These are phyloP conservation scores for Liasis olivaceus DNA, from an alignment of 2,797 vertebrate genomes.

Conservation along the genomic window DNA sequence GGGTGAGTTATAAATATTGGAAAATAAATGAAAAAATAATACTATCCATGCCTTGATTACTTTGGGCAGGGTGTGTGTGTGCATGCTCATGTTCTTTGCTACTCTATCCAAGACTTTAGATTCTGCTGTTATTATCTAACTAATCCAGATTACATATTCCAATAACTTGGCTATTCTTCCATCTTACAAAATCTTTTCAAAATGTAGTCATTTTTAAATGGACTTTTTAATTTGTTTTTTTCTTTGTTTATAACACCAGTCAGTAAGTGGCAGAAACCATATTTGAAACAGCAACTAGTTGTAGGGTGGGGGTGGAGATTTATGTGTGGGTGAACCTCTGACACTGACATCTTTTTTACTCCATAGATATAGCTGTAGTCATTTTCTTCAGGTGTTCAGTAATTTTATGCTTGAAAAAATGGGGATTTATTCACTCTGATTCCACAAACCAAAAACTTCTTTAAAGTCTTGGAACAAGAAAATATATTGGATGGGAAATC, in stretches of 20 bases:
- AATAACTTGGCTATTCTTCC: background rate
- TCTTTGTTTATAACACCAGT: background rate
- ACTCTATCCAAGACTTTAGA: background rate
- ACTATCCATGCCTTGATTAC: background rate
- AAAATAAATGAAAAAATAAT: background rate
- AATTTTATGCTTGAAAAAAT: background rate
- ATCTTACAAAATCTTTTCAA: background rate
- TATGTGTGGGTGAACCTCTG: background rate
- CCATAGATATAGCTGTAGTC: background rate
- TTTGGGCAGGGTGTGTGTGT: background rate
- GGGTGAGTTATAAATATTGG: background rate
- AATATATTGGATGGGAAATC: background rate
- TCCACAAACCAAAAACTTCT: background rate
- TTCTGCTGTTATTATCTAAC: background rate
- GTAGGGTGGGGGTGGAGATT: background rate
- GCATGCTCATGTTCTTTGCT: background rate
- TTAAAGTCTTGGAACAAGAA: background rate
- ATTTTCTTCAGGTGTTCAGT: background rate
- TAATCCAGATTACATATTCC: background rate
- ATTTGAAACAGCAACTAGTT: background rate
- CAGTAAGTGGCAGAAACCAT: background rate
- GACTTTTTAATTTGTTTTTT: background rate
- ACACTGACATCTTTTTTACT: background rate
- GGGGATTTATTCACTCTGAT: background rate
- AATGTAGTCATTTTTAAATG: background rate